These are phyloP conservation scores for Folsomia manolachei DNA, from an alignment of 2,888 invertebrate genomes.

Conservation along the genomic window DNA sequence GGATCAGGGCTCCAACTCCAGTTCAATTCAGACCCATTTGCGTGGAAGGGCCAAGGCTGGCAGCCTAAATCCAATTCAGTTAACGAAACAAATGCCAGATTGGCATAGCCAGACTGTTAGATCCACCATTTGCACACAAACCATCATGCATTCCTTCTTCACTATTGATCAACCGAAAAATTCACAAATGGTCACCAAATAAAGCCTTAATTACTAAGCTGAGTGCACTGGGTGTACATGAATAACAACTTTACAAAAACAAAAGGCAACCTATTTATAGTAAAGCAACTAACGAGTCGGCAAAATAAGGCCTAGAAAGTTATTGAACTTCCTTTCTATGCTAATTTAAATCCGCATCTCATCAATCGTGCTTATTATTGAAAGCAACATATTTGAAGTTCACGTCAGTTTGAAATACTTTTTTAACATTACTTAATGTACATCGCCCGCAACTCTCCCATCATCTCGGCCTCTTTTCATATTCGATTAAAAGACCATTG, in stretches of 20 bases:
- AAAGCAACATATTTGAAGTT: neutral
- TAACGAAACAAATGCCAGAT: conserved; percentile 3
- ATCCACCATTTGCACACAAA: no score
- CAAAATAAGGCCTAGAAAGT: no score
- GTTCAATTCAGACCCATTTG: neutral
- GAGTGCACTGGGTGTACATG: no score
- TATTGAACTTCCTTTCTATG: no score
- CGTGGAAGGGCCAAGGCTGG: neutral
- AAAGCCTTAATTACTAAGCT: no score
- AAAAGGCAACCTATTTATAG: no score
- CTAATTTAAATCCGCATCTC: neutral
- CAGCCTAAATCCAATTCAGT: neutral
- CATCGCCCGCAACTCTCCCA: no score
- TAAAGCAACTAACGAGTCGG: no score
- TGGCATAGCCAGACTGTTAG: neutral
- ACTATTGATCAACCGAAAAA: no score
- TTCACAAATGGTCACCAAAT: no score
- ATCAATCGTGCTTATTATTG: neutral
- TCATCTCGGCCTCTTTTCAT: conserved; percentile 40
- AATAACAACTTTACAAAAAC: no score
- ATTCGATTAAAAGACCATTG: conserved; percentile 42
- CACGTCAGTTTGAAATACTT: neutral
- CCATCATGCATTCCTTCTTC: no score
- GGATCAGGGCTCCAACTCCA: neutral
- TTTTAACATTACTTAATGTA: neutral